These are phyloP conservation scores for Lophius americanus DNA, from an alignment of 2,797 vertebrate genomes.

Conservation along the genomic window DNA sequence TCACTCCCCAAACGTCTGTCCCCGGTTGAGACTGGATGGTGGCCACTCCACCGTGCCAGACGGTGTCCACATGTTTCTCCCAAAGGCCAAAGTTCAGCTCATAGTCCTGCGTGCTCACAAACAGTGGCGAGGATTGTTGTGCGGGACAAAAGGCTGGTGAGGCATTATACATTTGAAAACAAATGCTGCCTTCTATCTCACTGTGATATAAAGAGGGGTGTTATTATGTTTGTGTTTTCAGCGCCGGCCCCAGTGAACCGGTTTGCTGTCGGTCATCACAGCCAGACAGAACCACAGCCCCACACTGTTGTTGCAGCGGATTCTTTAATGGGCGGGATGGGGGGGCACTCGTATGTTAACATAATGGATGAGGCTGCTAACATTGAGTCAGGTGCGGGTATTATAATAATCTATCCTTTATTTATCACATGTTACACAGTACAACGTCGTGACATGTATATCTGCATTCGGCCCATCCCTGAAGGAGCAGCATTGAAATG, in stretches of 20 bases:
- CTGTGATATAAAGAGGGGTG: constrained; percentile 10
- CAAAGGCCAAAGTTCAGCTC: constrained; percentile 87
- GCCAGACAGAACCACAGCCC: neutral
- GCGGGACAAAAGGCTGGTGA: constrained; percentile 13
- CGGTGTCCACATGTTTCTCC: constrained; percentile 66
- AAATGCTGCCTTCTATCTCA: constrained; percentile 14
- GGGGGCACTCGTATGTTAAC: neutral
- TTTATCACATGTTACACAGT: too few species aligned
- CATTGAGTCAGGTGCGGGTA: too few species aligned
- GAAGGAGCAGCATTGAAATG: too few species aligned
- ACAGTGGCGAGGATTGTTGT: neutral
- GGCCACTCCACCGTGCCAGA: constrained; percentile 91
- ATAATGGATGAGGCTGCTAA: neutral
- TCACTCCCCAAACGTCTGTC: constrained; percentile 91
- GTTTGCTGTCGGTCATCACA: constrained; percentile 14
- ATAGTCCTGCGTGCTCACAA: constrained; percentile 82
- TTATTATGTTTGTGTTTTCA: constrained; percentile 35
- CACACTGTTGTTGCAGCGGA: constrained; percentile 39
- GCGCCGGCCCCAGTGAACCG: neutral
- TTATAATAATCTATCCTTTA: too few species aligned
- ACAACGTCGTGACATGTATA: too few species aligned
- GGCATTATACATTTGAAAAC: constrained; percentile 2
- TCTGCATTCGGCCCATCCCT: too few species aligned
- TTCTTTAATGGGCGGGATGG: neutral
- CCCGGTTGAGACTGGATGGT: constrained; percentile 86